phyloP scores from a whole-genome alignment of 92 coral and sea anemone genomes.

The Palythoa caribaeorum region DNA sequence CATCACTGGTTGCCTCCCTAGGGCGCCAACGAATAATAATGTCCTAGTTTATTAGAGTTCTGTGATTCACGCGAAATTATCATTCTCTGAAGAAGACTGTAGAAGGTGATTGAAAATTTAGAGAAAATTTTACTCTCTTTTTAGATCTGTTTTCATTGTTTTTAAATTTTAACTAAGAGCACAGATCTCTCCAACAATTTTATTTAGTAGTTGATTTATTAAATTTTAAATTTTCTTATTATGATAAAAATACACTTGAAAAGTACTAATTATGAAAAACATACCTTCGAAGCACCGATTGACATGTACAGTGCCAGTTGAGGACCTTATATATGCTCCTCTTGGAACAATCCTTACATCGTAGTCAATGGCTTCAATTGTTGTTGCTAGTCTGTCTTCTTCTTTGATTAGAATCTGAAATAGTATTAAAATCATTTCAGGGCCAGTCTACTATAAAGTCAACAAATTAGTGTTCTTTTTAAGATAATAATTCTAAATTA shows the following conservation, averaged over 20 bases:
- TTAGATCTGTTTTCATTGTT: too few species aligned
- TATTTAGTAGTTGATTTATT: background rate
- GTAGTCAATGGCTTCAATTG: conserved; percentile 94
- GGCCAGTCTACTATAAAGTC: background rate
- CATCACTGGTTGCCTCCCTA: too few species aligned
- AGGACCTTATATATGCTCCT: conserved; percentile 88
- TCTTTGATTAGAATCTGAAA: conserved; percentile 91
- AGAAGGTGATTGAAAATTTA: too few species aligned
- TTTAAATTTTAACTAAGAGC: too few species aligned
- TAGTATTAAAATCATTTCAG: background rate
- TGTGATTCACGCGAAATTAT: too few species aligned
- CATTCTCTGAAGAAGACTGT: too few species aligned
- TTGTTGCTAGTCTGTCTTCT: conserved; percentile 97
- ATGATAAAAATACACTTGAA: background rate
- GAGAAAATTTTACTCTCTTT: too few species aligned
- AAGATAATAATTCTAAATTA: too few species aligned
- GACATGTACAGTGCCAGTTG: conserved; percentile 82
- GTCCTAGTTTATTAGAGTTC: too few species aligned
- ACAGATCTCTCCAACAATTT: background rate
- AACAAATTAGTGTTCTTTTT: background rate
- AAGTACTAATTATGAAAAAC: background rate
- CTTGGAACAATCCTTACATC: conserved; percentile 96
- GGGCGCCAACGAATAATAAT: too few species aligned
- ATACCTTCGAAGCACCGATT: conserved; percentile 94
- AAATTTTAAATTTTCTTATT: background rate